Percentiles rank a stretch among this genome's conserved stretches.
Conservation (phyloP, 2,797 vertebrate genomes). For the Cossypha polioptera region DNA sequence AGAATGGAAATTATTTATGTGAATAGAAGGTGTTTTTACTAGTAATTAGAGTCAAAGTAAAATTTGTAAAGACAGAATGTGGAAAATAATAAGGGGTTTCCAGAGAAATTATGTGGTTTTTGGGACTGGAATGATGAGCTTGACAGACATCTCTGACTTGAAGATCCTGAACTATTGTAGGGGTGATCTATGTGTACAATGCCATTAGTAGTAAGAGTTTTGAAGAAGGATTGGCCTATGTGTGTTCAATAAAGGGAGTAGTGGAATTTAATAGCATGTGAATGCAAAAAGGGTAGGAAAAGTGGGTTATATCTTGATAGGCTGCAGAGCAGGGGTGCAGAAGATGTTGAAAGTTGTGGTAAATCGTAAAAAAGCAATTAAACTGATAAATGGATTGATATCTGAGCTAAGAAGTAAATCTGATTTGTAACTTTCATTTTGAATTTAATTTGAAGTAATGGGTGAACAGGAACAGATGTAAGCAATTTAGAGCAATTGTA, state of each 20-base stretch:
- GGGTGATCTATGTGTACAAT: neutral
- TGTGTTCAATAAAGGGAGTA: neutral
- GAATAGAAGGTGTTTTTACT: neutral
- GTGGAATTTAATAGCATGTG: neutral
- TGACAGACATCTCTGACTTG: neutral
- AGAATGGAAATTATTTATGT: neutral
- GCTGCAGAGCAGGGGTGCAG: neutral
- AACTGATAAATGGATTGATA: neutral
- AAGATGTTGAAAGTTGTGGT: neutral
- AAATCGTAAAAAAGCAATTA: neutral
- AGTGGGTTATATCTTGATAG: neutral
- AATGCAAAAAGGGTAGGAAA: neutral
- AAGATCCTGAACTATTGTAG: neutral
- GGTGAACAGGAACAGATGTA: neutral
- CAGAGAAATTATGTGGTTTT: neutral
- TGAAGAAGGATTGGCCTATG: neutral
- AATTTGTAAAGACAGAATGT: neutral
- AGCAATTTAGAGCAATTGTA: neutral
- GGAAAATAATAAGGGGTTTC: neutral
- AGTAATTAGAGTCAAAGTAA: neutral
- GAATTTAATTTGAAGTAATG: neutral
- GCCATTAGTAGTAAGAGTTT: neutral
- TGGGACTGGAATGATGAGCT: neutral
- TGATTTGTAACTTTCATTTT: neutral
- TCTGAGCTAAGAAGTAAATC: neutral